These are phyloP conservation scores for Zalophus californianus DNA, from an alignment of 2,797 vertebrate species.

Conservation along the genomic window DNA sequence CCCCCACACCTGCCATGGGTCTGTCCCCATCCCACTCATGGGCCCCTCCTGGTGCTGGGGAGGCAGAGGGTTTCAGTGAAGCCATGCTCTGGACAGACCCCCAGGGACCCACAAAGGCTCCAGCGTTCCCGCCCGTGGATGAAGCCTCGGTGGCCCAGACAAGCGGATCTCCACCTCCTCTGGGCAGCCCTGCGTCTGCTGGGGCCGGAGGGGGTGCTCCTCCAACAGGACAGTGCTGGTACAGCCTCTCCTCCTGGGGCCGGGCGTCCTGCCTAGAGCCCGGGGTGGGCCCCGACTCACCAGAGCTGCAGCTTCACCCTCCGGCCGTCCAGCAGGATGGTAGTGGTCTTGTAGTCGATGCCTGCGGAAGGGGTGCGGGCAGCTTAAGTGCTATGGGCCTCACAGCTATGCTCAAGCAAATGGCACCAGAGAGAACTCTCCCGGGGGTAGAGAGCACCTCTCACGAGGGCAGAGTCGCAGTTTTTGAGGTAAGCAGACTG, in stretches of 20 bases:
- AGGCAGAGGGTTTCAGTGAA: not conserved
- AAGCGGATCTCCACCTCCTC: fast-evolving
- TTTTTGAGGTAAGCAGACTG: not conserved
- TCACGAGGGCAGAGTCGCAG: not conserved
- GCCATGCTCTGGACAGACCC: not conserved
- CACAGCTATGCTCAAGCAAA: not conserved
- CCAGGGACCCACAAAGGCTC: not conserved
- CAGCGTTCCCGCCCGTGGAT: not conserved
- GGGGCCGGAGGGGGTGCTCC: fast-evolving
- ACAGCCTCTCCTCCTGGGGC: too few species aligned
- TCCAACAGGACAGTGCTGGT: not conserved
- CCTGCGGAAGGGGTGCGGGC: conserved; percentile 82
- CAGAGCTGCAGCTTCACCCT: conserved; percentile 94
- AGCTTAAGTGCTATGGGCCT: not conserved
- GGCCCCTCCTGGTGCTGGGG: not conserved
- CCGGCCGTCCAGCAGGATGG: conserved; percentile 93
- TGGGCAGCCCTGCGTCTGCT: not conserved
- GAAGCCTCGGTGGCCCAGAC: not conserved
- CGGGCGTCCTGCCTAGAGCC: not conserved
- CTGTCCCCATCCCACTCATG: not conserved
- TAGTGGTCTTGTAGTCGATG: conserved; percentile 94
- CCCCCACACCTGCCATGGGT: not conserved
- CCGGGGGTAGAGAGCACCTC: not conserved
- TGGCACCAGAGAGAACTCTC: fast-evolving
- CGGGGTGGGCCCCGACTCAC: conserved; percentile 71